These are phyloP conservation scores for Pseudeuparius sepicola DNA, from an alignment of 2,888 invertebrate genomes.

Conservation along the genomic window DNA sequence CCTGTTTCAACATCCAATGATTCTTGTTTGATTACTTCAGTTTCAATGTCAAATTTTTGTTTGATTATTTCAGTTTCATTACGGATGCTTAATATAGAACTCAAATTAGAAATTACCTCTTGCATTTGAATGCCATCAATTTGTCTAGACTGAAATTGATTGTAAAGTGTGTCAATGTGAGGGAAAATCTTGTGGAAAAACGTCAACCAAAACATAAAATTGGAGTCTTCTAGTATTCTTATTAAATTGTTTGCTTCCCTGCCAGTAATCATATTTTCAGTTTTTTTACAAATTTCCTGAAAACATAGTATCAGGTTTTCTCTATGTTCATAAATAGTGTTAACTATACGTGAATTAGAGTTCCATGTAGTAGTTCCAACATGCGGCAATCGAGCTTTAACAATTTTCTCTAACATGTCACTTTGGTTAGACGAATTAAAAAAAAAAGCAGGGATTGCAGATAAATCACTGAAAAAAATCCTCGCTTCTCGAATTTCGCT, in stretches of 20 bases:
- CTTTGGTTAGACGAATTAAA: conserved; percentile 10
- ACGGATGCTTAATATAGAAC: conserved; percentile 2
- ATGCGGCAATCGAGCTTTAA: conserved; percentile 10
- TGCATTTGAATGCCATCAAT: conserved; percentile 10
- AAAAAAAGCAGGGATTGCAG: conserved; percentile 14
- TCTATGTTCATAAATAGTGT: conserved; percentile 13
- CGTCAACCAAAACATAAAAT: conserved; percentile 15
- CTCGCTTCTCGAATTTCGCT: conserved; percentile 14
- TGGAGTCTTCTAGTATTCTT: conserved; percentile 12
- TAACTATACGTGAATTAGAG: conserved; percentile 11
- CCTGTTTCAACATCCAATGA: too few species aligned
- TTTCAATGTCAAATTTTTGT: too few species aligned
- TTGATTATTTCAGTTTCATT: too few species aligned
- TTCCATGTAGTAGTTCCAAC: conserved; percentile 11
- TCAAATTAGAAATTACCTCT: conserved; percentile 10
- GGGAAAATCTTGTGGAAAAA: too few species aligned
- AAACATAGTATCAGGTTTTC: conserved; percentile 10
- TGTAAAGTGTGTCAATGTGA: too few species aligned
- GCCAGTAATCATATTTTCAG: too few species aligned
- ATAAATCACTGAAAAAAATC: conserved; percentile 10
- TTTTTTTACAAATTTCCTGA: conserved; percentile 10
- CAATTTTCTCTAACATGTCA: conserved; percentile 12
- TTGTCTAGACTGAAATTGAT: too few species aligned
- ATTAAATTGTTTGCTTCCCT: too few species aligned
- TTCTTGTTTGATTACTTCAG: conserved; percentile 10